A percentile compares a stretch with the other conserved stretches of the same genome.
phyloP scores from a whole-genome alignment of 2,797 vertebrate genomes.

The Orestias chungarensis region DNA sequence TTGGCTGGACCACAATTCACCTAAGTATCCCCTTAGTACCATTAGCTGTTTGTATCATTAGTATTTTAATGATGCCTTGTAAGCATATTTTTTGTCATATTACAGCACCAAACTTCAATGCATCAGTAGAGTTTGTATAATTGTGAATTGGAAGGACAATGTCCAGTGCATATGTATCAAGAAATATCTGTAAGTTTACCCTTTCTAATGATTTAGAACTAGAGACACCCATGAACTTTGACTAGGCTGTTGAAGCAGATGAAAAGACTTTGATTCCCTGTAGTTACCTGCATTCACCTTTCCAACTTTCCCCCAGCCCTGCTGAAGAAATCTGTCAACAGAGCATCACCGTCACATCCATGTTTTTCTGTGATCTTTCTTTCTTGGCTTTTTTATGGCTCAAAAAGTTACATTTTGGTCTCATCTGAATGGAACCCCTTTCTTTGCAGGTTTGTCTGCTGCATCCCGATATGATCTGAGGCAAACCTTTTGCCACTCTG shows the following conservation, averaged over 20 bases:
- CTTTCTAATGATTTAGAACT: neutral
- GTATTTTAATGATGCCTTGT: too few species aligned
- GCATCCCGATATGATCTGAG: neutral
- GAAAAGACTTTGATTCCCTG: neutral
- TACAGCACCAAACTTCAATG: neutral
- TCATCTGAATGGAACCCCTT: neutral
- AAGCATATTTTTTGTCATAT: neutral
- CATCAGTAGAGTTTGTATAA: neutral
- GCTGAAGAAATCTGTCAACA: neutral
- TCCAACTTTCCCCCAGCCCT: neutral
- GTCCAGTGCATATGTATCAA: neutral
- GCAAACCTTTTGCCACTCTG: neutral
- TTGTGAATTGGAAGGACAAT: neutral
- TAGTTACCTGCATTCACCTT: neutral
- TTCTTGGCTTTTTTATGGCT: neutral
- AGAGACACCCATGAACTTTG: neutral
- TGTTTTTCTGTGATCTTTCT: neutral
- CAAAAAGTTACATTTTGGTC: neutral
- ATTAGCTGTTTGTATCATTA: too few species aligned
- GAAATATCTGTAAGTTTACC: neutral
- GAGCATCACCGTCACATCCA: neutral
- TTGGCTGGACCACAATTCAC: slow-evolving; percentile 41
- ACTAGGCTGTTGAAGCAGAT: neutral
- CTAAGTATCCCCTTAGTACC: too few species aligned
- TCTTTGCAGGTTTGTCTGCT: neutral